These are phyloP conservation scores for Lithosia quadra DNA, from an alignment of 2,888 invertebrate genomes.

Conservation along the genomic window DNA sequence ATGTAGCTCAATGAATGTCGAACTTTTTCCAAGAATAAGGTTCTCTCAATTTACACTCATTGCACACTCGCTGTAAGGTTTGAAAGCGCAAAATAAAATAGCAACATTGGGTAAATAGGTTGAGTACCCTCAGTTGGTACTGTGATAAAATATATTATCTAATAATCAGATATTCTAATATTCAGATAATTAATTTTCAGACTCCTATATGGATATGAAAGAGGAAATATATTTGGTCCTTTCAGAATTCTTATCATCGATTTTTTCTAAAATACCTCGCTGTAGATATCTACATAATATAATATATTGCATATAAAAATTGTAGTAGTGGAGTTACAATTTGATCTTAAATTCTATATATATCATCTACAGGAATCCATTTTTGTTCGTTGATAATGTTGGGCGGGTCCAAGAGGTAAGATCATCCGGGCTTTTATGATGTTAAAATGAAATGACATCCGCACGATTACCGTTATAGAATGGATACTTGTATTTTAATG, in stretches of 20 bases:
- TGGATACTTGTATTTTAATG: conserved; percentile 8
- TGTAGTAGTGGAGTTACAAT: too few relatives aligned
- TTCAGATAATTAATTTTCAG: too few relatives aligned
- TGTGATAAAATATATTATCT: too few relatives aligned
- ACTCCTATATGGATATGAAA: too few relatives aligned
- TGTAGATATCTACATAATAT: too few relatives aligned
- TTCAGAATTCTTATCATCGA: too few relatives aligned
- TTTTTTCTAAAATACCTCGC: too few relatives aligned
- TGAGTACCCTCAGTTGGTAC: not conserved
- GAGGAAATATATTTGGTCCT: too few relatives aligned
- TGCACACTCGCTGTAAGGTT: too few relatives aligned
- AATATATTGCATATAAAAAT: too few relatives aligned
- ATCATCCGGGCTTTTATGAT: conserved; percentile 17
- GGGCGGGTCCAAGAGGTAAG: conserved; percentile 10
- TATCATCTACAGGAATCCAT: conserved; percentile 2
- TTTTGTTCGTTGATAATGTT: conserved; percentile 15
- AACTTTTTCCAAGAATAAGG: not conserved
- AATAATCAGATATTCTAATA: too few relatives aligned
- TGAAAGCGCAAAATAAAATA: not conserved
- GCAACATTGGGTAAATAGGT: not conserved
- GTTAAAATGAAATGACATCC: conserved; percentile 13
- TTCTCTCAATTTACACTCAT: not conserved
- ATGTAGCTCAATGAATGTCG: too few relatives aligned
- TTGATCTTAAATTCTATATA: not conserved
- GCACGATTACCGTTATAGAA: conserved; percentile 9